A percentile compares a stretch with the other conserved stretches of the same genome.
phyloP scores from a whole-genome alignment of 2,113 vertebrate genomes.

The Campylorhamphus procurvoides region DNA sequence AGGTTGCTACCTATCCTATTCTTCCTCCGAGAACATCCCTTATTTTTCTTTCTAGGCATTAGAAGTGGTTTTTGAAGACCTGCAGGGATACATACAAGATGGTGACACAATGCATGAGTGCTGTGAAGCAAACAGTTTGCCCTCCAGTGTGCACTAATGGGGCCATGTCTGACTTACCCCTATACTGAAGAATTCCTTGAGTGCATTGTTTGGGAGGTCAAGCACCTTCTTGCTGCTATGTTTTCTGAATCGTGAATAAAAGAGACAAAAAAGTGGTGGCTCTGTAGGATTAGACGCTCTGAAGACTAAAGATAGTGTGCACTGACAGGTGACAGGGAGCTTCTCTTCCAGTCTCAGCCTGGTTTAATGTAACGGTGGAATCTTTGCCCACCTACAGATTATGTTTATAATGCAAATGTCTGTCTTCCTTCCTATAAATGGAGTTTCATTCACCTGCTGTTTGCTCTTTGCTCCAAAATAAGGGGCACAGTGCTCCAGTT shows the following conservation, averaged over 20 bases:
- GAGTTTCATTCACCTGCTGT: background rate
- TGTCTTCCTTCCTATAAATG: background rate
- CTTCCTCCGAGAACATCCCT: background rate
- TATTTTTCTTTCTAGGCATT: background rate
- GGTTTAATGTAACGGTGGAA: background rate
- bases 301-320: background rate
- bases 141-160: background rate
- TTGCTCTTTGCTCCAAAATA: background rate
- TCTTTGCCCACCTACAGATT: background rate
- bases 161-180: background rate
- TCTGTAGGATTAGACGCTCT: background rate
- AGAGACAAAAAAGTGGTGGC: background rate
- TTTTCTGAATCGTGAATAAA: background rate
- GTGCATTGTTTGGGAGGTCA: background rate
- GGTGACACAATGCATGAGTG: background rate
- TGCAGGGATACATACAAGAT: background rate
- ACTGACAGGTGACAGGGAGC: background rate
- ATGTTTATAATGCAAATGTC: background rate
- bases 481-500: rapidly evolving
- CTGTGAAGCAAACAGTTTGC: background rate
- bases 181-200: background rate
- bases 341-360: background rate
- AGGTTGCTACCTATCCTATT: background rate
- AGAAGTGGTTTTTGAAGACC: background rate
- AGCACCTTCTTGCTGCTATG: background rate